These are phyloP conservation scores for Meandrina meandrites DNA, from an alignment of 92 coral and sea anemone species.

Conservation along the genomic window DNA sequence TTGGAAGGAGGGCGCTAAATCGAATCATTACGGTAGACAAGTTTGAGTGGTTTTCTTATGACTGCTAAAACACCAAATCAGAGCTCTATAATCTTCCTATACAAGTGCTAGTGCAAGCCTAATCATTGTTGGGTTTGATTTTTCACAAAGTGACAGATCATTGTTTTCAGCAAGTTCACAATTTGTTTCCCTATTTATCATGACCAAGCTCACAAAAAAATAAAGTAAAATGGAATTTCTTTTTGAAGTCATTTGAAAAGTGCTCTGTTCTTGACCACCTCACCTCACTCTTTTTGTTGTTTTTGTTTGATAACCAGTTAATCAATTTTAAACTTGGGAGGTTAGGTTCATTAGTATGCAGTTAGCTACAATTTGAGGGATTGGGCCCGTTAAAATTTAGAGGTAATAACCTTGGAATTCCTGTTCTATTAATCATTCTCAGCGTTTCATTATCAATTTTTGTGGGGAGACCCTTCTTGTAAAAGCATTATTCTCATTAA, in stretches of 20 bases:
- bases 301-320: background rate
- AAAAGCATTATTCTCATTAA: conserved; percentile 13
- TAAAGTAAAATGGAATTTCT: no score
- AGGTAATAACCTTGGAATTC: background rate
- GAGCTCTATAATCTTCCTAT: no score
- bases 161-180: no score
- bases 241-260: background rate
- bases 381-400: background rate
- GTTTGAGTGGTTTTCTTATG: background rate
- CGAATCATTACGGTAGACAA: no score
- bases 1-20: no score
- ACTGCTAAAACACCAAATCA: background rate
- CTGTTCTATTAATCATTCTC: background rate
- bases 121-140: no score
- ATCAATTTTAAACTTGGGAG: background rate
- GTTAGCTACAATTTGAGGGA: background rate
- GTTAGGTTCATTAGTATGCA: background rate
- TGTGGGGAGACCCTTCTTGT: background rate
- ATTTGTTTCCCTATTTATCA: no score
- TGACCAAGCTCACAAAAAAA: no score
- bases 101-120: no score
- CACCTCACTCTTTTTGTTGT: background rate
- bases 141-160: no score
- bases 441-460: background rate
- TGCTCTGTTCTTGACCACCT: background rate